Conservation (phyloP, 2,113 vertebrate species). For the Sebastes fasciatus region DNA sequence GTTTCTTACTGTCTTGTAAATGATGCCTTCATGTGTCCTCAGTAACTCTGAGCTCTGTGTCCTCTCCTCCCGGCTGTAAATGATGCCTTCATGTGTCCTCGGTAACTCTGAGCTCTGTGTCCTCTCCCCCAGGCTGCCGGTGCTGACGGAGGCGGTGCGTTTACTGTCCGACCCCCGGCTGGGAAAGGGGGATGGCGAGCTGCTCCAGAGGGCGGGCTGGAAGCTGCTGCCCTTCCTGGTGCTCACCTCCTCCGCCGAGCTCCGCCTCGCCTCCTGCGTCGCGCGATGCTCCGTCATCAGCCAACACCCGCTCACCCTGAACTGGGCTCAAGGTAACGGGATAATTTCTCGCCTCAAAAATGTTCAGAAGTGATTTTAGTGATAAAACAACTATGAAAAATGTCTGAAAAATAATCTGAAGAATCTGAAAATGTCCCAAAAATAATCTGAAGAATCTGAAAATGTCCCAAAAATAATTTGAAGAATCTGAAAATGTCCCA, state of each 20-base stretch:
- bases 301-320: conserved; percentile 87
- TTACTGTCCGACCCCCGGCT: conserved; percentile 82
- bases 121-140: conserved; percentile 83
- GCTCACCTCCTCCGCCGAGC: conserved; percentile 86
- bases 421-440: too few species aligned
- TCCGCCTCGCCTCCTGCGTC: conserved; percentile 81
- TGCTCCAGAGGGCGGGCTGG: conserved; percentile 77
- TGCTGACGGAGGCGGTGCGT: conserved; percentile 80
- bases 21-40: not conserved
- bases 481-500: too few species aligned
- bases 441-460: too few species aligned
- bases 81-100: not conserved
- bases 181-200: conserved; percentile 42
- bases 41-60: not conserved
- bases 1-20: not conserved
- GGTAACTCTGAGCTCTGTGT: not conserved
- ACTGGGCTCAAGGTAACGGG: conserved; percentile 88
- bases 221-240: conserved; percentile 89
- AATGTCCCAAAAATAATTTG: too few species aligned
- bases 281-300: conserved; percentile 83
- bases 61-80: conserved; percentile 80
- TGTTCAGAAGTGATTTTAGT: too few species aligned
- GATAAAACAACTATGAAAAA: too few species aligned
- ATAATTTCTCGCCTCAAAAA: too few species aligned
- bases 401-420: too few species aligned